Evolutionary conservation across 2,888 invertebrate species (phyloP).

Genomic region (Pantelozetes paolii): DNA sequence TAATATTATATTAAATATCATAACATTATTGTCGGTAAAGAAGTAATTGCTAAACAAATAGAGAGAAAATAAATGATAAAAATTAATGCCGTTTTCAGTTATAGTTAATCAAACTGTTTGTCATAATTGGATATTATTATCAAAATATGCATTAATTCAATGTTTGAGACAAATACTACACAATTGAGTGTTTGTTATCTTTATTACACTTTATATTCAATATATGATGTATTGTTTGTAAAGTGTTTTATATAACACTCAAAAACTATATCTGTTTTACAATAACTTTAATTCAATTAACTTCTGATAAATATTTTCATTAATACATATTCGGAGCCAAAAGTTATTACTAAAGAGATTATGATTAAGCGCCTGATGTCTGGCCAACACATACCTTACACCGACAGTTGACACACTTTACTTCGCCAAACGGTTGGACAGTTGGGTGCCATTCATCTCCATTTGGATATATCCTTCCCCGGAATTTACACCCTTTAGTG

Average conservation of each 20-base stretch:
- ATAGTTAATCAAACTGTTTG: background rate
- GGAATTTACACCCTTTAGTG: slow-evolving; percentile 62
- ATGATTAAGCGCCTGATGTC: background rate
- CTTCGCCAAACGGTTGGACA: slow-evolving; percentile 77
- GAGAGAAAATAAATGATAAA: background rate
- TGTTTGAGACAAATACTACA: background rate
- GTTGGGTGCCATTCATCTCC: slow-evolving; percentile 84
- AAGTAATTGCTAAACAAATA: slow-evolving; percentile 8
- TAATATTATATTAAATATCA: too few relatives aligned
- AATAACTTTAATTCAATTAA: background rate
- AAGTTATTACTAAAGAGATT: background rate
- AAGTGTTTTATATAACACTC: background rate
- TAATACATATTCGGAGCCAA: background rate
- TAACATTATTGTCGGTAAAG: background rate
- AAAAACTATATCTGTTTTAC: background rate
- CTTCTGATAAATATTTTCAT: background rate
- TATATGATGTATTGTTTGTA: background rate
- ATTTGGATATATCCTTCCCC: slow-evolving; percentile 64
- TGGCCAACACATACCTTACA: slow-evolving; percentile 62
- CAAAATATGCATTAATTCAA: background rate
- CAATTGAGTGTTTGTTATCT: background rate
- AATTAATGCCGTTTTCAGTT: background rate
- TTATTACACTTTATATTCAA: background rate
- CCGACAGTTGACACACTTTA: slow-evolving; percentile 81
- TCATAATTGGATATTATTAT: background rate